Evolutionary conservation across 1,140 invertebrate species (phyloP).

Genomic region (Magallana angulata): DNA sequence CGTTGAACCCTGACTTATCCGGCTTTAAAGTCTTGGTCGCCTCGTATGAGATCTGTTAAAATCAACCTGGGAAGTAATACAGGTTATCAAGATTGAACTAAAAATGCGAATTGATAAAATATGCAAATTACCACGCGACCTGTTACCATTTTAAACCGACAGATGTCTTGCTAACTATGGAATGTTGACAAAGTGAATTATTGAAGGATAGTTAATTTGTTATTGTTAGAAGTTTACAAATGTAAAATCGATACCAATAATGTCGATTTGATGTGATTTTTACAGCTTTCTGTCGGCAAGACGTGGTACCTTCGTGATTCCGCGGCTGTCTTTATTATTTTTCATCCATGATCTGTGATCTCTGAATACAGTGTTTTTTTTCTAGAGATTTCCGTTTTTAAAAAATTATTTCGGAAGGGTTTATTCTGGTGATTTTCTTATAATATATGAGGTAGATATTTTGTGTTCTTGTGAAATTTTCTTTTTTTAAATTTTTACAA

Average conservation of each 20-base stretch:
- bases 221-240: not conserved
- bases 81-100: not conserved
- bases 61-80: not conserved
- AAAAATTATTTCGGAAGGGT: too few relatives aligned
- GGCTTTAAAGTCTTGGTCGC: not conserved
- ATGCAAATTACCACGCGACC: constrained; percentile 7
- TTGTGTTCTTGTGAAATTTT: too few relatives aligned
- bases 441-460: too few relatives aligned
- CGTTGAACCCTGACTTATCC: not conserved
- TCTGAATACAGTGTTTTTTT: too few relatives aligned
- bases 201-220: not conserved
- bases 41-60: not conserved
- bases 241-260: not conserved
- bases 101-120: not conserved
- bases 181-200: not conserved
- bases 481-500: too few relatives aligned
- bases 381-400: too few relatives aligned
- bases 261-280: too few relatives aligned
- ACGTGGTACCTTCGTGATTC: too few relatives aligned
- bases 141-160: not conserved
- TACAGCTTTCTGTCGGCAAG: too few relatives aligned
- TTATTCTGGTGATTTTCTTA: too few relatives aligned
- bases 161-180: not conserved
- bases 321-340: too few relatives aligned
- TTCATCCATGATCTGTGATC: too few relatives aligned